Evolutionary conservation across 2,797 vertebrate genomes (phyloP).

Genomic region (Xenops minutus): DNA sequence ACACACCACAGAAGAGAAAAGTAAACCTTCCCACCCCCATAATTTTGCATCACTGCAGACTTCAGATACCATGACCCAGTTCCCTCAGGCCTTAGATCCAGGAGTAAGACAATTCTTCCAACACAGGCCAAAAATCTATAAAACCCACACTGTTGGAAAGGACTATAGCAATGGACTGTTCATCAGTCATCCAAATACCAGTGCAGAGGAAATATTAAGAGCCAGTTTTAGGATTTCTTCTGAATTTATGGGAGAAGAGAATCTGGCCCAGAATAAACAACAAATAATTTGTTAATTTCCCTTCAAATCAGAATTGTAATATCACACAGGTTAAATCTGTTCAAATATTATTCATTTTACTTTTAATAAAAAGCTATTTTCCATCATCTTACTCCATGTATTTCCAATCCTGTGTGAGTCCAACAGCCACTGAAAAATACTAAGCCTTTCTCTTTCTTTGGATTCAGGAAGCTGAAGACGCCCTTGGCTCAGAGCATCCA

Average conservation of each 20-base stretch:
- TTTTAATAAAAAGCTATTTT: background rate
- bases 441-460: background rate
- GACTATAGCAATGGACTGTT: background rate
- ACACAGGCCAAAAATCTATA: background rate
- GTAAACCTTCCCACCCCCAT: background rate
- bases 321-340: background rate
- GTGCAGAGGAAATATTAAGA: background rate
- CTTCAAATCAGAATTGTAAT: background rate
- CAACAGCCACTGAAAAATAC: background rate
- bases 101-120: constrained; percentile 14
- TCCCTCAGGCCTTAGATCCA: background rate
- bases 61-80: background rate
- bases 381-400: background rate
- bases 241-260: background rate
- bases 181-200: background rate
- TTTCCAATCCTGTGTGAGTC: background rate
- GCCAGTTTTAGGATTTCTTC: background rate
- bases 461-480: background rate
- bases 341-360: background rate
- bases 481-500: background rate
- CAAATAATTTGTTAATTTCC: background rate
- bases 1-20: background rate
- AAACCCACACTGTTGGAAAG: background rate
- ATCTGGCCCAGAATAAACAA: background rate
- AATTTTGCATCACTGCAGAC: background rate